Conservation (phyloP, 2,113 vertebrate genomes). For the Sceloporus tristichus region DNA sequence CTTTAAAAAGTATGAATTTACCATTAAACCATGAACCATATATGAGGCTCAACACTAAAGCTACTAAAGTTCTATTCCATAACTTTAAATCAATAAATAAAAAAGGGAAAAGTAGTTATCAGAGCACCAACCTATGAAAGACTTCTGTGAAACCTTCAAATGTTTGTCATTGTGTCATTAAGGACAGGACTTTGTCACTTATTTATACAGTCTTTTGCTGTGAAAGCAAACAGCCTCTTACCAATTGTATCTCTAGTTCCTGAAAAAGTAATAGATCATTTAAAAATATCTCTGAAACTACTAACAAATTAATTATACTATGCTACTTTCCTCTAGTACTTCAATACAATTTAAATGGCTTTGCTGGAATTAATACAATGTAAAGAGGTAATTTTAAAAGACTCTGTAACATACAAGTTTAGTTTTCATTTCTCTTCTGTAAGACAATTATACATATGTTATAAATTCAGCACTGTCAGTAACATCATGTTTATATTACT, state of each 20-base stretch:
- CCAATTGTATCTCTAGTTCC: conserved; percentile 73
- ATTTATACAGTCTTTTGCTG: conserved; percentile 59
- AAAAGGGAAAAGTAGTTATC: neutral
- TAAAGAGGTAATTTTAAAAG: conserved; percentile 79
- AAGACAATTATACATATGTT: conserved; percentile 84
- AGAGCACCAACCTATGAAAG: conserved; percentile 46
- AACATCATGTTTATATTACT: conserved; percentile 81
- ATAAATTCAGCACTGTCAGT: conserved; percentile 80
- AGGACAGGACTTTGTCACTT: conserved; percentile 61
- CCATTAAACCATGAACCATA: neutral
- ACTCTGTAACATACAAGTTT: conserved; percentile 80
- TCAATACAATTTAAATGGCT: conserved; percentile 70
- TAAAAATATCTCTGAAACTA: conserved; percentile 75
- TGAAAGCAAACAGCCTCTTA: conserved; percentile 67
- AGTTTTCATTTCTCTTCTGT: conserved; percentile 80
- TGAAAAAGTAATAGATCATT: conserved; percentile 79
- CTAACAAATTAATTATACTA: conserved; percentile 80
- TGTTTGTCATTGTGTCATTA: conserved; percentile 26
- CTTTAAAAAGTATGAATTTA: neutral
- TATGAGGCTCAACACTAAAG: neutral
- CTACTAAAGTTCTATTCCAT: neutral
- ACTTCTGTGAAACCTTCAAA: conserved; percentile 66
- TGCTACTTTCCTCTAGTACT: conserved; percentile 72
- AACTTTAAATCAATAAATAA: neutral
- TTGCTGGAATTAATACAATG: conserved; percentile 76